Base-by-base conservation (phyloP, 2,888 invertebrate genomes). In the Colletes collaris region DNA sequence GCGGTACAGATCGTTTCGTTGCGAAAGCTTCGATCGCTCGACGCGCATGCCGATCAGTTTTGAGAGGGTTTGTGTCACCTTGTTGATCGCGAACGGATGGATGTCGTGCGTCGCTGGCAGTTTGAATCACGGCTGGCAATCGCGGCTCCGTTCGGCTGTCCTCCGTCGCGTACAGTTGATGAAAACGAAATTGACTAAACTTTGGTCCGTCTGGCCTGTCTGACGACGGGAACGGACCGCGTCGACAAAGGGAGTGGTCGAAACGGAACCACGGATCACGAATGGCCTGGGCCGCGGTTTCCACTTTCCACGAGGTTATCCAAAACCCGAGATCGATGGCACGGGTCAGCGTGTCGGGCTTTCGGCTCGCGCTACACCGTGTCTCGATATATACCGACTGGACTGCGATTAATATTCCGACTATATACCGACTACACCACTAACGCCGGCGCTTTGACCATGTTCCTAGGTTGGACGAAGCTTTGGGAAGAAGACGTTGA, bases 401-500 rank as follows among this genome's bases (percentile, higher is more conserved):
- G 64, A 73, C 56, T 68, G 73, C 50, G 76, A 73, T 74, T 79
- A 66, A 49, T 52, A 37, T 16, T 35, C 52, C 52, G 52, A 52
- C 52, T 52, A 62, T 71, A 67, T 66, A 76, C 82, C 75, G 78
- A 86, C 74, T 75, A 70, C 80, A 83, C 79, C 82, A 84, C 81
- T 81, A 71, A 67, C 77, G 77, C 70, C 73, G 73, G 72, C 71
- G 84, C 74, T 76, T 70, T 68, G 68, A 85, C 85, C 89, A 89
- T 88, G 88, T 85, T 89, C 89, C 90, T 76, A 88, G 87, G 84
- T 89, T 89, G 89, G 87, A 89, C 86, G 88, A 89, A 88, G 87
- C 89, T 89, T 89, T 86, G 89, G 88, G 88, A 87, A 89, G 90
- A 90, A 90, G 89, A 90, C 91, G 91, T 89, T 91, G 91, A 90